Evolutionary conservation across 2,888 invertebrate genomes (phyloP).

Genomic region (Polietes domitor): DNA sequence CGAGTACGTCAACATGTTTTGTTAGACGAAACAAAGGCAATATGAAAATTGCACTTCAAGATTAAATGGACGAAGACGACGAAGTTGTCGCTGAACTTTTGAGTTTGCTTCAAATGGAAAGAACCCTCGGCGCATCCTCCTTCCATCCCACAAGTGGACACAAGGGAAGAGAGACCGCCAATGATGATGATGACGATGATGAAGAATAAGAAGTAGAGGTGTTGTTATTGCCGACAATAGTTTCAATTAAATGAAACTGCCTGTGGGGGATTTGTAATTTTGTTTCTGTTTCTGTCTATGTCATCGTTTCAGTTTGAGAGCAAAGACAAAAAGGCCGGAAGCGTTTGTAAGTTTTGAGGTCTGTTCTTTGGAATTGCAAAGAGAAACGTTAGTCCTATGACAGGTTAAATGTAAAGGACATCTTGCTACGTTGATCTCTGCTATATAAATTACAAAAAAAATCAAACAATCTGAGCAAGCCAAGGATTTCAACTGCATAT

Average conservation of each 20-base stretch:
- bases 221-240: slow-evolving; percentile 67
- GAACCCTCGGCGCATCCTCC: background rate
- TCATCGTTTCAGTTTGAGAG: background rate
- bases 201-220: slow-evolving; percentile 58
- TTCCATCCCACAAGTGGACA: background rate
- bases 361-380: background rate
- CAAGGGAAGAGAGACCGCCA: slow-evolving; percentile 54
- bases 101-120: slow-evolving; percentile 23
- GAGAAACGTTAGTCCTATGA: background rate
- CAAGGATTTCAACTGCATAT: too few species aligned
- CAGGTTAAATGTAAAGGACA: background rate
- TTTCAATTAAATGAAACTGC: slow-evolving; percentile 70
- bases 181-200: background rate
- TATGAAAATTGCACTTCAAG: slow-evolving; percentile 51
- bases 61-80: slow-evolving; percentile 25
- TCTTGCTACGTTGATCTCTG: too few species aligned
- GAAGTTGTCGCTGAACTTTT: slow-evolving; percentile 51
- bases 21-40: slow-evolving; percentile 20
- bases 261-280: slow-evolving; percentile 4
- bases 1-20: slow-evolving; percentile 50
- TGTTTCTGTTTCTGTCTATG: slow-evolving; percentile 11
- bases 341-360: background rate
- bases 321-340: background rate
- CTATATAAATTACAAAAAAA: too few species aligned
- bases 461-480: too few species aligned